A percentile compares a stretch with the other conserved stretches of the same genome.
phyloP scores from a whole-genome alignment of 2,888 invertebrate species.

The Brachyopa scutellaris region DNA sequence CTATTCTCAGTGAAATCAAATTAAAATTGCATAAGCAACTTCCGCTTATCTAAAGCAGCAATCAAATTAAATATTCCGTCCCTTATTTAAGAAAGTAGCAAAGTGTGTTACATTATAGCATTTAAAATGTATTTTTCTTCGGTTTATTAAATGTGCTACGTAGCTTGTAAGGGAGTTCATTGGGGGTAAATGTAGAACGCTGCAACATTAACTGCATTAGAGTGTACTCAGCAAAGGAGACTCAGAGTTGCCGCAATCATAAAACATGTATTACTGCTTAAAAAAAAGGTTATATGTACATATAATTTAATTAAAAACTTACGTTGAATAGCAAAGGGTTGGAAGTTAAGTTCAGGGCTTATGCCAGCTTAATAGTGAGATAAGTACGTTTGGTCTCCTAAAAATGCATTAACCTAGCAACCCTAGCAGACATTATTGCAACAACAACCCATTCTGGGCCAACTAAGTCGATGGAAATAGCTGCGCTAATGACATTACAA shows the following conservation, averaged over 20 bases:
- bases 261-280: no score
- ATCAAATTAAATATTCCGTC: conserved; percentile 12
- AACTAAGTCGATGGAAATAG: background rate
- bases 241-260: background rate
- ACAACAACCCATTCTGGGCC: background rate
- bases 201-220: background rate
- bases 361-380: no score
- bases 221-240: background rate
- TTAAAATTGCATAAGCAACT: conserved; percentile 9
- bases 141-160: conserved; percentile 5
- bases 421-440: no score
- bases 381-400: no score
- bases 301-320: no score
- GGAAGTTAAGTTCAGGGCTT: no score
- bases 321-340: no score
- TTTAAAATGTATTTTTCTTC: background rate
- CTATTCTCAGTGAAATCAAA: background rate
- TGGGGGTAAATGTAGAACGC: background rate
- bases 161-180: background rate
- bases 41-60: conserved; percentile 4
- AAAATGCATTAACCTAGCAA: no score
- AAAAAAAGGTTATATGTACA: no score
- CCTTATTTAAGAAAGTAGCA: background rate
- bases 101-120: conserved; percentile 2
- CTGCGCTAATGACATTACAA: conserved; percentile 11